Evolutionary conservation across 2,888 invertebrate genomes (phyloP), one percentile per base, ranked within the genome.

Genomic region (Leptinotarsa peninsularis): DNA sequence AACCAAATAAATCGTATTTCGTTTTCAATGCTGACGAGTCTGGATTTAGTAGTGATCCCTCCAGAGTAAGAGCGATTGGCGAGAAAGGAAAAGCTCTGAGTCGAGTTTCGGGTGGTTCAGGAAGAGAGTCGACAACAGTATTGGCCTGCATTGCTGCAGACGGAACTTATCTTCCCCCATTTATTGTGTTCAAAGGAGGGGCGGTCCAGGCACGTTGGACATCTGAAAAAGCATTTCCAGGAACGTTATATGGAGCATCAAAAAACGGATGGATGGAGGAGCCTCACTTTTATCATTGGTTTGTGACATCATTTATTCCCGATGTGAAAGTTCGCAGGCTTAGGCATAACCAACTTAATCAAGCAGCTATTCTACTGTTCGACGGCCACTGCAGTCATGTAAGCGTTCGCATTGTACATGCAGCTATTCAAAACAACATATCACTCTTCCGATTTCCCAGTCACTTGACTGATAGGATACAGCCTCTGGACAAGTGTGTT

Each of bases 201-300:
- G 79, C 73, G 13, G 82, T 84, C 14, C 84, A 82, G 75, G 78
- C 54, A 50, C 69, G 69, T 69, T 69, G 54, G 69, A 69, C 56
- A 50, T 69, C 68, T 23, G 50, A 54, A 68, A 68, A 68, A 49
- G 69, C 54, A 21, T 69, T 50, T 69, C 69, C 69, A 50, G 69
- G 54, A 21, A 84, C 82, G 17, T 27, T 81, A 43, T 82, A 84
- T 77, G 77, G 80, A 49, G 79, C 79, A 18, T 79, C 81, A 17
- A 76, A 72, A 56, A 83, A 84, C 73, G 82, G 83, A 7, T 84
- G 82, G 81, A 84, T 82, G 82, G 81, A 83, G 73, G 81, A 82
- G 72, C 75, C 76, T 4, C 78, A 77, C 43, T 80, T 81, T 71
- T 77, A 52, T 52, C 18, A 73, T 21, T 81, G 80, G 81, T 75